Base-by-base conservation (phyloP, 30 jellyfish, hydroid and myxozoan genomes). In the Calvadosia cruxmelitensis region DNA sequence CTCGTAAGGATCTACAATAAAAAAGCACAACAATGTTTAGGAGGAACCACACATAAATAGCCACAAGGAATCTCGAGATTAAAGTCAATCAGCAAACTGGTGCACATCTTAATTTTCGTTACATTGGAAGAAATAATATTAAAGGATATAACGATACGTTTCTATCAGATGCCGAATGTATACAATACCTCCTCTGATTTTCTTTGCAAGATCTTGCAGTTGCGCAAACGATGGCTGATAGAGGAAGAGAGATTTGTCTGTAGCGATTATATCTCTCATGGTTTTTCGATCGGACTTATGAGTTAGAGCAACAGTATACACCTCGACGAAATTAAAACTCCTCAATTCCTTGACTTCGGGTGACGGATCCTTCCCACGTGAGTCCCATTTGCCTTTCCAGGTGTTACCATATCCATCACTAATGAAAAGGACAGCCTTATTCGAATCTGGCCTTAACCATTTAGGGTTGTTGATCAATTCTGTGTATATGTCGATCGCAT, bases 111-210 rank as follows among this genome's bases (percentile, higher is more conserved):
- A n/a, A n/a, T n/a, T n/a, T n/a, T n/a, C n/a, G n/a, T n/a, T n/a
- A n/a, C n/a, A n/a, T n/a, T n/a, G n/a, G n/a, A n/a, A n/a, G n/a
- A n/a, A n/a, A n/a, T n/a, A n/a, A n/a, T n/a, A n/a, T n/a, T n/a
- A n/a, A n/a, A n/a, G n/a, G n/a, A n/a, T n/a, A n/a, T n/a, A n/a
- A n/a, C n/a, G n/a, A n/a, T n/a, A n/a, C n/a, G n/a, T n/a, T n/a
- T n/a, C n/a, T n/a, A n/a, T n/a, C n/a, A n/a, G n/a, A n/a, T n/a
- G n/a, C n/a, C n/a, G n/a, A 49, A 69, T 34, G 24, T 29, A 29
- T 7, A 53, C 78, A 23, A n/a, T 81, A 81, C 98, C 98, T 77
- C 98, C 98, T 36, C 95, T 49, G 48, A 89, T 89, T 31, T 82
- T 74, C 53, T 64, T 69, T 24, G 98, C 98, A 31, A 89, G 78